phyloP scores from a whole-genome alignment of 2,113 vertebrate genomes.

The Leucoraja erinaceus region DNA sequence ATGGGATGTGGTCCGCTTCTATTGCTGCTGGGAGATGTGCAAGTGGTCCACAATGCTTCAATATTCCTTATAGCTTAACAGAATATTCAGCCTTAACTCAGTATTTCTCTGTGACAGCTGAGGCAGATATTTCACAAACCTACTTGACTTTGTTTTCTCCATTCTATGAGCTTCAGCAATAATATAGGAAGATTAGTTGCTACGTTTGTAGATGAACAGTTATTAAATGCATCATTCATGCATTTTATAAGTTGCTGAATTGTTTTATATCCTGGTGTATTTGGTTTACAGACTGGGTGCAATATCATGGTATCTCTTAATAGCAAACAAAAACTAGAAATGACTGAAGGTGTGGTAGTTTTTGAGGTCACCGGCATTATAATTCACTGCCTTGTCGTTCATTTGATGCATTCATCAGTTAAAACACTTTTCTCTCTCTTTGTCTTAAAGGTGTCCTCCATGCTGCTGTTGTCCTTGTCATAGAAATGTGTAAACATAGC shows the following conservation, averaged over 20 bases:
- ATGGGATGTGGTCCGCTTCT: background rate
- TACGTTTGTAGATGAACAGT: background rate
- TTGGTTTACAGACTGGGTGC: background rate
- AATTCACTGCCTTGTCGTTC: slow-evolving; percentile 29
- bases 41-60: background rate
- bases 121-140: background rate
- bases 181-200: background rate
- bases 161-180: background rate
- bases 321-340: slow-evolving; percentile 8
- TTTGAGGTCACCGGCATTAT: slow-evolving; percentile 9
- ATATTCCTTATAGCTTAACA: background rate
- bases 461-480: slow-evolving; percentile 70
- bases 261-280: background rate
- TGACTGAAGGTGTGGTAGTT: background rate
- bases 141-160: background rate
- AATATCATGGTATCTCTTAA: background rate
- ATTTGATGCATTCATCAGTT: slow-evolving; percentile 36
- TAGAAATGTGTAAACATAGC: slow-evolving; percentile 67
- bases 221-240: background rate
- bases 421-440: slow-evolving; percentile 35
- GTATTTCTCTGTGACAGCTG: background rate
- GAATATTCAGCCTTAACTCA: background rate
- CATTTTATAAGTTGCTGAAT: background rate
- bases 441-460: slow-evolving; percentile 63
- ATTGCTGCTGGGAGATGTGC: background rate